These are phyloP conservation scores for Barnardius zonarius DNA, from an alignment of 2,113 vertebrate genomes.

Conservation along the genomic window DNA sequence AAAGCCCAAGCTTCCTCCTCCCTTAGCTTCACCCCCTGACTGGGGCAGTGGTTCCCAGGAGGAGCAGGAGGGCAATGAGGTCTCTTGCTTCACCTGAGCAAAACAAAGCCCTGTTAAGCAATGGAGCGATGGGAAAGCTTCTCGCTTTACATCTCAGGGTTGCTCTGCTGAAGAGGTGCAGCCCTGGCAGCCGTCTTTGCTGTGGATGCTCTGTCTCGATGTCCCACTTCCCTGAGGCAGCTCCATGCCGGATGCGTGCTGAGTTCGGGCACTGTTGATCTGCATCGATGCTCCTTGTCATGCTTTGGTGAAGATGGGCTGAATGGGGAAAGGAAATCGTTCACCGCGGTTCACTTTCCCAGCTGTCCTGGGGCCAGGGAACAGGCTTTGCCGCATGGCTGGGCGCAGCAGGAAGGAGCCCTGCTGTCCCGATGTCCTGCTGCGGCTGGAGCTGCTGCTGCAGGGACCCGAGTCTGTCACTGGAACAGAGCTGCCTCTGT, in stretches of 20 bases:
- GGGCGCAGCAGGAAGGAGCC: not conserved
- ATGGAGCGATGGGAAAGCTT: not conserved
- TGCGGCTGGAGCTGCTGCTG: not conserved
- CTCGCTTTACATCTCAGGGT: not conserved
- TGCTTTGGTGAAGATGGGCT: not conserved
- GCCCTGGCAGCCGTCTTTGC: accelerated
- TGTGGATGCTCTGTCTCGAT: accelerated
- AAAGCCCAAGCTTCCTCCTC: not conserved
- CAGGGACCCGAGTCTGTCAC: accelerated
- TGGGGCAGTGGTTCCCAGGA: not conserved
- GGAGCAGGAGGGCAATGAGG: not conserved
- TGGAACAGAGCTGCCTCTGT: not conserved
- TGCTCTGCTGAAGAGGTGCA: not conserved
- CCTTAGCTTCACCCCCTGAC: not conserved
- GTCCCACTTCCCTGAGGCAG: accelerated
- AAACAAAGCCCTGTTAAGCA: not conserved
- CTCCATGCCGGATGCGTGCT: accelerated
- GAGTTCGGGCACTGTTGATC: accelerated
- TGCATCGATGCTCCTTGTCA: not conserved
- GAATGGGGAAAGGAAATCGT: not conserved
- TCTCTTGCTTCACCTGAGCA: not conserved
- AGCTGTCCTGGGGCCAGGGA: not conserved
- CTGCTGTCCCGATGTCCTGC: not conserved
- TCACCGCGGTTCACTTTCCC: not conserved
- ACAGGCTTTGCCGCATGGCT: not conserved